Evolutionary conservation across 2,113 vertebrate genomes (phyloP), one percentile per base, ranked within the genome.

Genomic region (Dicaeum eximium): DNA sequence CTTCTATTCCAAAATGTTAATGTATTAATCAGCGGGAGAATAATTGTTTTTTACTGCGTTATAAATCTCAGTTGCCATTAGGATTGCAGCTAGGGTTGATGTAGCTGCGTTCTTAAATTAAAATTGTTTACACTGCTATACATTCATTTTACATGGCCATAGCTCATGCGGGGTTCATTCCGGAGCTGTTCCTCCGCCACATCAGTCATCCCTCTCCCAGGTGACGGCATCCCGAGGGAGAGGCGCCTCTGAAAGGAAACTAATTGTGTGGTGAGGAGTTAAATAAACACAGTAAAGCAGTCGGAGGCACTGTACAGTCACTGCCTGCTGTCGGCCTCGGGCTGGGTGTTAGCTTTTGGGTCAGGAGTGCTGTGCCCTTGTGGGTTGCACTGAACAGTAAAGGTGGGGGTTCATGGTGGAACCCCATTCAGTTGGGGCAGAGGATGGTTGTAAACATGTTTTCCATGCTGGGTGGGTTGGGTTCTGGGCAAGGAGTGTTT

Each of bases 1-100:
- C 97, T 98, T 98, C 98, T 91, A 97, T 97, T 98, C 97, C 97
- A 97, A 98, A 98, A 98, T 98, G 98, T 98, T 98, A 98, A 98
- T 98, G 97, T 98, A 98, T 98, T 98, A 98, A 98, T 98, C 98
- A 98, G 97, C 93, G 23, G 96, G 97, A 98, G 98, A 98, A 98
- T 98, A 98, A 98, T 98, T 98, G 98, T 95, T 96, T 97, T 96
- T 97, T 97, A 97, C 97, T 91, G 42, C 80, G 12, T 97, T 97
- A 96, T 98, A 98, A 98, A 98, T 98, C 98, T 97, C 23, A 4
- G 92, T 93, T 98, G 98, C 97, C 97, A 96, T 98, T 98, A 98
- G 97, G 96, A 94, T 95, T 96, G 97, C 97, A 91, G 96, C 14
- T 33, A 96, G 95, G 96, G 95, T 91, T 97, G 97, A 97, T 97